phyloP scores from a whole-genome alignment of 2,113 vertebrate genomes.

The Sterrhoptilus dennistouni region DNA sequence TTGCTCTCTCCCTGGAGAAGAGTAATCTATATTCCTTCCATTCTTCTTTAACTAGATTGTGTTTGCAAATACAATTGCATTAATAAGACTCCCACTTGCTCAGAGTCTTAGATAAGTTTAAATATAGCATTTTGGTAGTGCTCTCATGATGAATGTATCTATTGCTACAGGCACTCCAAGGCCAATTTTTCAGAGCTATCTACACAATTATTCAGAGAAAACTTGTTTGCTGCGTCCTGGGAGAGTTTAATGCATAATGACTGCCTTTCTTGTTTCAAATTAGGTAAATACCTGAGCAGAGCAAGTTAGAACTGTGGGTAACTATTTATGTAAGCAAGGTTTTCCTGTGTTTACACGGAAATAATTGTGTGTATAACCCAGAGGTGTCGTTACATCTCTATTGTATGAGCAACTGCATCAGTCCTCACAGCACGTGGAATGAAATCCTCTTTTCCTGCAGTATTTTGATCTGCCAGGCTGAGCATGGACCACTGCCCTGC shows the following conservation, averaged over 20 bases:
- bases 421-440: not conserved
- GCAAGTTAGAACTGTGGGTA: not conserved
- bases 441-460: not conserved
- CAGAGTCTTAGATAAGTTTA: slow-evolving; percentile 29
- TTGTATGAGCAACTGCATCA: not conserved
- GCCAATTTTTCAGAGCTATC: slow-evolving; percentile 20
- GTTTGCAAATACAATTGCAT: slow-evolving; percentile 55
- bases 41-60: slow-evolving; percentile 37
- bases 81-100: slow-evolving; percentile 38
- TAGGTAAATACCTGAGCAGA: not conserved
- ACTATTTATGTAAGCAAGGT: not conserved
- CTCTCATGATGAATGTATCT: slow-evolving; percentile 3
- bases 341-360: not conserved
- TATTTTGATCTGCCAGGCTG: not conserved
- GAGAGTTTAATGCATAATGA: not conserved
- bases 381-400: not conserved
- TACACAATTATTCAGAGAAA: not conserved
- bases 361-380: not conserved
- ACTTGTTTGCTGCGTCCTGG: not conserved
- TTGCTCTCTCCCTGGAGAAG: not conserved
- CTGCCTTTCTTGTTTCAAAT: not conserved
- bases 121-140: slow-evolving; percentile 23
- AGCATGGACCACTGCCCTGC: not conserved
- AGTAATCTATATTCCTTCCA: slow-evolving; percentile 20
- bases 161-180: not conserved